phyloP scores from a whole-genome alignment of 2,888 invertebrate species.

The Melitaea athalia region DNA sequence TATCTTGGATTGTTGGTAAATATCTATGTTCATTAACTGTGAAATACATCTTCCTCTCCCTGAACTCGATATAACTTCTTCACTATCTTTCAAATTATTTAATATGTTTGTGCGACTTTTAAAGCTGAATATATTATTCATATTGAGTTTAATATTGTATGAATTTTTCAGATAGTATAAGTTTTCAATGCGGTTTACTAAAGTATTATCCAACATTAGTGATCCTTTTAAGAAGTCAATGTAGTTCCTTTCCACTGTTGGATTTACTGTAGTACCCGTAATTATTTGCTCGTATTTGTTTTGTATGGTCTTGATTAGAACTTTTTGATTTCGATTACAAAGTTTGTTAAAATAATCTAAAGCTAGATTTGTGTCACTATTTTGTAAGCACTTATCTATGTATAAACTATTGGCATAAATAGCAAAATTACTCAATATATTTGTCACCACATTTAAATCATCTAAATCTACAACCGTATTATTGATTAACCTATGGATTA shows the following conservation, averaged over 20 bases:
- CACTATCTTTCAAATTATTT: constrained; percentile 49
- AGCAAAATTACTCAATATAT: constrained; percentile 57
- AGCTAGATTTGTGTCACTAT: constrained; percentile 66
- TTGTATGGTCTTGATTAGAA: constrained; percentile 59
- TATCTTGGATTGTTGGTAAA: constrained; percentile 53
- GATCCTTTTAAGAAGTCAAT: constrained; percentile 75
- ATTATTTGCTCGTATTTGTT: constrained; percentile 73
- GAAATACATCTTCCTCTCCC: constrained; percentile 57
- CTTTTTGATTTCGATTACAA: constrained; percentile 55
- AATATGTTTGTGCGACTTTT: constrained; percentile 49
- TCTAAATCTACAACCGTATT: constrained; percentile 57
- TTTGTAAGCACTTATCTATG: constrained; percentile 66
- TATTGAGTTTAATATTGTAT: constrained; percentile 54
- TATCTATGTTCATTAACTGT: constrained; percentile 53
- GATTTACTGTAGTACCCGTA: constrained; percentile 48
- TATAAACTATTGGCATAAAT: constrained; percentile 65
- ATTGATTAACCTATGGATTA: constrained; percentile 68
- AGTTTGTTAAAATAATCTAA: constrained; percentile 64
- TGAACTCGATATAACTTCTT: constrained; percentile 51
- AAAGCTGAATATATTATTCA: constrained; percentile 65
- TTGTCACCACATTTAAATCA: constrained; percentile 65
- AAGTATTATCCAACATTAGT: constrained; percentile 52
- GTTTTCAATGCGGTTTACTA: constrained; percentile 62
- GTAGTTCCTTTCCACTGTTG: constrained; percentile 66
- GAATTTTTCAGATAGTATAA: constrained; percentile 73